Conservation (phyloP, 2,888 invertebrate species). For the Pimpla rufipes region DNA sequence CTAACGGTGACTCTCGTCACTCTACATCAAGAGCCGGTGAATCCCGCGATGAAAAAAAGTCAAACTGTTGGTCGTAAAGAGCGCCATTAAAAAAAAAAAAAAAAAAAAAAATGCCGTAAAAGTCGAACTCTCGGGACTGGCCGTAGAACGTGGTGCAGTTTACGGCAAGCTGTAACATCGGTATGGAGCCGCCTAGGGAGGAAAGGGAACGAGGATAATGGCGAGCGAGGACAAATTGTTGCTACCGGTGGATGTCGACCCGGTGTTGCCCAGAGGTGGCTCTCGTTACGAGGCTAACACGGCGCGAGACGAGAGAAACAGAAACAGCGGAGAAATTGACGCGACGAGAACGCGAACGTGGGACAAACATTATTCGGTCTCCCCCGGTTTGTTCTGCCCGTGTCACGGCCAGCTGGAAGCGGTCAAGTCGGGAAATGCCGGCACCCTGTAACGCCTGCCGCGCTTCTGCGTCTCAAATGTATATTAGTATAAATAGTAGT, state of each 20-base stretch:
- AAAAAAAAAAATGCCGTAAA: slow-evolving; percentile 30
- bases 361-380: slow-evolving; percentile 47
- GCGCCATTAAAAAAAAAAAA: slow-evolving; percentile 20
- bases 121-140: slow-evolving; percentile 34
- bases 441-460: not conserved
- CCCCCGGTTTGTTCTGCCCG: slow-evolving; percentile 24
- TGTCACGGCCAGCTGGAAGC: slow-evolving; percentile 39
- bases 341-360: slow-evolving; percentile 14
- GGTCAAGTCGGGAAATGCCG: slow-evolving; percentile 26
- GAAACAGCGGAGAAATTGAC: slow-evolving; percentile 44
- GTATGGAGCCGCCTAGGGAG: not conserved
- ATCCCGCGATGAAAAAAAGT: slow-evolving; percentile 2
- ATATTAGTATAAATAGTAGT: too few relatives aligned
- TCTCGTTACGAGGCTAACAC: slow-evolving; percentile 47
- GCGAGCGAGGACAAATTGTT: slow-evolving; percentile 50
- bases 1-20: not conserved
- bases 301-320: slow-evolving; percentile 14
- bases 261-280: slow-evolving; percentile 41
- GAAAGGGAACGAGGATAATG: slow-evolving; percentile 37
- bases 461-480: not conserved
- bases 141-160: slow-evolving; percentile 14
- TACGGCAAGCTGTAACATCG: slow-evolving; percentile 18
- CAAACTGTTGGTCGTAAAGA: slow-evolving; percentile 36
- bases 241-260: slow-evolving; percentile 43
- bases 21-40: not conserved